Evolutionary conservation across 2,888 invertebrate species (phyloP).

Genomic region (Tetrapedia diversipes): DNA sequence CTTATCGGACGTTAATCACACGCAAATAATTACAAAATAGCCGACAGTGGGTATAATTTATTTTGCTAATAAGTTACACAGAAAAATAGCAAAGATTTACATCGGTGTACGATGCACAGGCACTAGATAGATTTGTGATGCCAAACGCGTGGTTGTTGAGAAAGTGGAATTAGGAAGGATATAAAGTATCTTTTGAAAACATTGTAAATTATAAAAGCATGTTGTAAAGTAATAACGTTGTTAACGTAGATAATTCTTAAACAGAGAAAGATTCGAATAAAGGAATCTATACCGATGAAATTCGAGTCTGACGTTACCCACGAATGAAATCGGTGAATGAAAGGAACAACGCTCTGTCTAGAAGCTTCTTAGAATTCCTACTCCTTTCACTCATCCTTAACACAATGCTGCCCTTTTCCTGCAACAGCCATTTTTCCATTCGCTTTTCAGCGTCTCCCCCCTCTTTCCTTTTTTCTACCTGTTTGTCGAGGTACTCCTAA

Average conservation of each 20-base stretch:
- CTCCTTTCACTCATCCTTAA: constrained; percentile 40
- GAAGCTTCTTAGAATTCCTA: constrained; percentile 11
- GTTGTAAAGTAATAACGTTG: no score
- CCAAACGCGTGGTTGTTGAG: no score
- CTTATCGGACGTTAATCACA: constrained; percentile 19
- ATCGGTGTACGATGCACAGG: no score
- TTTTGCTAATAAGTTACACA: background rate
- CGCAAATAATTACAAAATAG: constrained; percentile 29
- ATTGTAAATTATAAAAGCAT: no score
- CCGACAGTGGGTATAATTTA: constrained; percentile 22
- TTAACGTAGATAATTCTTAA: background rate
- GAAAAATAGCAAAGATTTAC: background rate
- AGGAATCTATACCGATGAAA: constrained; percentile 7
- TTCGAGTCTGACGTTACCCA: constrained; percentile 11
- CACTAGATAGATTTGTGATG: no score
- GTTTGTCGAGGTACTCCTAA: constrained; percentile 8
- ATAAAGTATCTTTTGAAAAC: no score
- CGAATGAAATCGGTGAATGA: constrained; percentile 37
- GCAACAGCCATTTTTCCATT: constrained; percentile 30
- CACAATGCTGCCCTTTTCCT: constrained; percentile 38
- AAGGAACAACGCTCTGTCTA: constrained; percentile 21
- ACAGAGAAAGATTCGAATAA: background rate
- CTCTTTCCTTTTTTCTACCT: background rate
- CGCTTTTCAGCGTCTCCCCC: background rate
- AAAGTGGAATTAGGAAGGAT: no score